Percentiles rank a stretch among this genome's conserved stretches.
Evolutionary conservation across 2,888 invertebrate genomes (phyloP).

Genomic region (Tetragnatha montana): DNA sequence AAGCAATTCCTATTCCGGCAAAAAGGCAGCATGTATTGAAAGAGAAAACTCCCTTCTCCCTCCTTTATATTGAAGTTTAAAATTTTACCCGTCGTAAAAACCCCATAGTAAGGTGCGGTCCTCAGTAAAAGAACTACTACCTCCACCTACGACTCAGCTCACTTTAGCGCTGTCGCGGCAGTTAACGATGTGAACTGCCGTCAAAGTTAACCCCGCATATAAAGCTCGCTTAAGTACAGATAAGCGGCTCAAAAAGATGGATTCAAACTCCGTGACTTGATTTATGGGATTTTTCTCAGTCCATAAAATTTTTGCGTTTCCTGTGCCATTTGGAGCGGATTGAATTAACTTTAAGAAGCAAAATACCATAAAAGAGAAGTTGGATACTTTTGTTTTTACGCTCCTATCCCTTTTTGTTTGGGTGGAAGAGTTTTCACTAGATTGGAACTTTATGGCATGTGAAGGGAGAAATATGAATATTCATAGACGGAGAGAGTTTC

Average conservation of each 20-base stretch:
- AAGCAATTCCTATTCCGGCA: too few species aligned
- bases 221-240: constrained; percentile 63
- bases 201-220: constrained; percentile 60
- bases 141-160: neutral
- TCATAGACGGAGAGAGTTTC: neutral
- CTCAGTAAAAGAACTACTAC: too few species aligned
- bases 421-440: neutral
- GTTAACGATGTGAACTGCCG: constrained; percentile 44
- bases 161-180: neutral
- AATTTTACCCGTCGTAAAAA: too few species aligned
- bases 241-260: constrained; percentile 63
- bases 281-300: constrained; percentile 65
- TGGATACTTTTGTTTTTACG: constrained; percentile 8
- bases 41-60: too few species aligned
- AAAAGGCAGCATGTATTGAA: too few species aligned
- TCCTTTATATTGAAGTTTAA: too few species aligned
- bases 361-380: constrained; percentile 47
- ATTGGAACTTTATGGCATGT: constrained; percentile 5
- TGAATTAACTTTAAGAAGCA: constrained; percentile 59
- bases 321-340: constrained; percentile 54
- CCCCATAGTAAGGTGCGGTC: too few species aligned
- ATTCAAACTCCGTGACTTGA: constrained; percentile 68
- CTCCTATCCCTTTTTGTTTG: constrained; percentile 5
- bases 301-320: constrained; percentile 65
- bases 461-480: constrained; percentile 18